Conservation (phyloP, 2,113 vertebrate genomes). For the Ivindomyrus marchei region DNA sequence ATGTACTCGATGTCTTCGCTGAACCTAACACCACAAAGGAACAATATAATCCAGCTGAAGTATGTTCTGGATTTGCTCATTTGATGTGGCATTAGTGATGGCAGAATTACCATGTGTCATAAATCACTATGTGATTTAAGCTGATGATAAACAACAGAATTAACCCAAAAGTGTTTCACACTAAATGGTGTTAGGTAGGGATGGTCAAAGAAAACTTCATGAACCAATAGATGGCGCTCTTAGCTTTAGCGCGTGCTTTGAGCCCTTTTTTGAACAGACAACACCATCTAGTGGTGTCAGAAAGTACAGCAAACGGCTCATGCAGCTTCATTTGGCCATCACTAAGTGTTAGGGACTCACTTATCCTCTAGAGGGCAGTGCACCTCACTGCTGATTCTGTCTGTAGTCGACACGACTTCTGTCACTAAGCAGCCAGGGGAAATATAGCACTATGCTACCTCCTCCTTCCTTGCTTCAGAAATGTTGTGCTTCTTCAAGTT, state of each 20-base stretch:
- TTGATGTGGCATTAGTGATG: background rate
- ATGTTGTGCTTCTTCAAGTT: background rate
- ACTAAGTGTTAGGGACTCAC: background rate
- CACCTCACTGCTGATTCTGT: background rate
- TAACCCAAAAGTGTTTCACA: background rate
- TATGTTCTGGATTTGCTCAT: background rate
- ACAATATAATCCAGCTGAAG: background rate
- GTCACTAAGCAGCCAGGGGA: background rate
- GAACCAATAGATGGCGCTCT: background rate
- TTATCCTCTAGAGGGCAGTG: background rate
- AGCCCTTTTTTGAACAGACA: background rate
- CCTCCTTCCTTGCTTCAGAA: background rate
- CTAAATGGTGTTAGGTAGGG: background rate
- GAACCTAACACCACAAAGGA: constrained; percentile 59
- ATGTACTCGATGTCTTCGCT: constrained; percentile 73
- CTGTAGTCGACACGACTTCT: background rate
- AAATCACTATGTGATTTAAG: background rate
- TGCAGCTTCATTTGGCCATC: background rate
- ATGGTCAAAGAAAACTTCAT: background rate
- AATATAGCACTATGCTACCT: background rate
- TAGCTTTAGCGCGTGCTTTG: background rate
- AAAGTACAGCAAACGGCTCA: background rate
- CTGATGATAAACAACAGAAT: background rate
- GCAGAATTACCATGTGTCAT: background rate
- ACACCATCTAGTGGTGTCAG: background rate